Conservation (phyloP, 1,140 invertebrate species). For the Drosophila insularis region DNA sequence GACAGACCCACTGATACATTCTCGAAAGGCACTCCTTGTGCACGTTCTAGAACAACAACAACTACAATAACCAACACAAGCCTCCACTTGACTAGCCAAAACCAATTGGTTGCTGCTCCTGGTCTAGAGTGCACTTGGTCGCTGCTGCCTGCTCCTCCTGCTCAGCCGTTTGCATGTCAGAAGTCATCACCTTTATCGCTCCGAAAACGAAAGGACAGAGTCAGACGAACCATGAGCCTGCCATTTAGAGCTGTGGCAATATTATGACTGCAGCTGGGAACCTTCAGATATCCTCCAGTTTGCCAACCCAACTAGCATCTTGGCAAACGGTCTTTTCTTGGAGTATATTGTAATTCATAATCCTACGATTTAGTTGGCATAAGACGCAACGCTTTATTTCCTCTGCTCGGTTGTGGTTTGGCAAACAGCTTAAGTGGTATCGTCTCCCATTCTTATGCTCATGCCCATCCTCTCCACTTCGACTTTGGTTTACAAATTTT, state of each 20-base stretch:
- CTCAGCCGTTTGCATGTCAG: slow-evolving; percentile 61
- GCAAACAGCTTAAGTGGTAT: slow-evolving; percentile 15
- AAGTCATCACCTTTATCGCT: slow-evolving; percentile 76
- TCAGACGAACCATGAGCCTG: slow-evolving; percentile 31
- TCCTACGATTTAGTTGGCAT: slow-evolving; percentile 71
- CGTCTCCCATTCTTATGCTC: not conserved
- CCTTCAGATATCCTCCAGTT: not conserved
- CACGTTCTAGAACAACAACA: slow-evolving; percentile 44
- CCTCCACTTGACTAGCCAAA: slow-evolving; percentile 59
- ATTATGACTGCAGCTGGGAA: slow-evolving; percentile 66
- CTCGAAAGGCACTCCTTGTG: slow-evolving; percentile 55
- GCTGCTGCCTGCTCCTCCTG: slow-evolving; percentile 9
- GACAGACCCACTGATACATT: slow-evolving; percentile 58
- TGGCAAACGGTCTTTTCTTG: slow-evolving; percentile 31
- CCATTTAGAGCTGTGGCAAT: slow-evolving; percentile 71
- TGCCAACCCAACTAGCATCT: slow-evolving; percentile 1
- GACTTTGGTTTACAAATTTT: slow-evolving; percentile 61
- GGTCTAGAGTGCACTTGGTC: slow-evolving; percentile 40
- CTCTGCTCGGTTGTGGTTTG: slow-evolving; percentile 6
- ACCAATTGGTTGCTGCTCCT: slow-evolving; percentile 52
- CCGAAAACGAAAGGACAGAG: slow-evolving; percentile 1
- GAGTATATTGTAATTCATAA: slow-evolving; percentile 79
- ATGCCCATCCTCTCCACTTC: not conserved
- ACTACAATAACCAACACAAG: slow-evolving; percentile 44
- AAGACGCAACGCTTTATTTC: slow-evolving; percentile 55